Base-by-base conservation (phyloP, 1,140 invertebrate species). In the Bombus waltoni region DNA sequence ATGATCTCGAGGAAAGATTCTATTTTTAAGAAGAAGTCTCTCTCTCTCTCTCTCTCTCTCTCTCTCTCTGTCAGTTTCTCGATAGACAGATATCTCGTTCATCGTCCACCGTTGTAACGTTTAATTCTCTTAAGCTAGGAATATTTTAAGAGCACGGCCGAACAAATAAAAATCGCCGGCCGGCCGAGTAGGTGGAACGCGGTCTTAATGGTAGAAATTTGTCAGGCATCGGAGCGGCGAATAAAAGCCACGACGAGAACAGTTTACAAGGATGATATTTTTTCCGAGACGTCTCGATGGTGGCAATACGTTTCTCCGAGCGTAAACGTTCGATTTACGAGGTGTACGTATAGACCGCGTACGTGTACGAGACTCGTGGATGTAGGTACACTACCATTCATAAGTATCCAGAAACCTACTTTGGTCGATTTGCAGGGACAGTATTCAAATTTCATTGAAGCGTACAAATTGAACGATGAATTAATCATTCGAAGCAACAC, bases 251-350 rank as follows among this genome's bases (percentile, higher is more conserved):
- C 74, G 13, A 1, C 28, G 72, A 32, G 25, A n/a, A 70, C 42
- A 53, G 47, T 40, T 57, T 15, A 35, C 35, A 44, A 47, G 66
- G 66, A 74, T 82, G 53, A 47, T 74, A 82, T 82, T 82, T 47
- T 35, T 44, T 40, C 40, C n/a, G 47, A 65, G 40, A 65, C n/a
- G 47, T 42, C 80, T n/a, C 6, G 40, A 62, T 28, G 70, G 2
- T n/a, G 66, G 78, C 35, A 59, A 59, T 81, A 81, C 62, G 40
- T 82, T 76, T 62, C 73, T 53, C n/a, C 53, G 2, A 15, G 42
- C 62, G 44, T 88, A 88, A 88, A 87, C 77, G 70, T 62, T 65
- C 22, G 73, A 74, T 59, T 88, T 88, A 88, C 75, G 81, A 88
- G 47, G 47, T 53, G 8, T 53, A 53, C 47, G 47, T 53, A 8